These are phyloP conservation scores for Fregetta grallaria DNA, from an alignment of 2,113 vertebrate species.

Conservation along the genomic window DNA sequence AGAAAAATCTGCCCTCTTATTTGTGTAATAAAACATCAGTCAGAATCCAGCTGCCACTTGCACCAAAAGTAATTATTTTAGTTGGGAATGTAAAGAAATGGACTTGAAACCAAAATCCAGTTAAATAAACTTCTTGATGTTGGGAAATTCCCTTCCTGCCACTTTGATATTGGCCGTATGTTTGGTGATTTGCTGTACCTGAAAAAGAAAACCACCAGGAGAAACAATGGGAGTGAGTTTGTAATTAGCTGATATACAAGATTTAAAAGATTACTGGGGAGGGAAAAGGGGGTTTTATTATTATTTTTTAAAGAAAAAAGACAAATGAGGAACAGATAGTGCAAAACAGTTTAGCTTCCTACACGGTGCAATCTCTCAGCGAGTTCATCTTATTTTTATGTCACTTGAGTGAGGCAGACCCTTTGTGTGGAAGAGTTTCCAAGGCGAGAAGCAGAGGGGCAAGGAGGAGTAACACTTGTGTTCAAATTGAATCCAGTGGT, in stretches of 20 bases:
- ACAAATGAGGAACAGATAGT: conserved; percentile 16
- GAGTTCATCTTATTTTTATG: not conserved
- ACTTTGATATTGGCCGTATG: not conserved
- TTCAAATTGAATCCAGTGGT: conserved; percentile 49
- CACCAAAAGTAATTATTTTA: not conserved
- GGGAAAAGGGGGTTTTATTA: not conserved
- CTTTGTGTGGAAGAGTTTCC: conserved; percentile 39
- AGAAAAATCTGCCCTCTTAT: not conserved
- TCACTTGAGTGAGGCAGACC: not conserved
- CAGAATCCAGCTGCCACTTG: not conserved
- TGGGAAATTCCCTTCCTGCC: not conserved
- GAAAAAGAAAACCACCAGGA: not conserved
- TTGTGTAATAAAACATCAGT: not conserved
- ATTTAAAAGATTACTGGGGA: not conserved
- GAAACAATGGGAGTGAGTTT: not conserved
- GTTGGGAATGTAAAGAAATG: not conserved
- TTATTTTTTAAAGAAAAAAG: not conserved
- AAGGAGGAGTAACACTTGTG: conserved; percentile 54
- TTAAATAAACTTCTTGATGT: not conserved
- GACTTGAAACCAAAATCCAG: not conserved
- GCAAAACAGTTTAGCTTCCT: not conserved
- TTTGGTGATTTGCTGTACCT: not conserved
- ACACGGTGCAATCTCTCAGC: not conserved
- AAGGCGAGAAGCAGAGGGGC: conserved; percentile 17
- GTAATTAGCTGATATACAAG: not conserved